Percentiles rank a stretch among this genome's conserved stretches.
Evolutionary conservation across 2,113 vertebrate species (phyloP).

Genomic region (Carassius gibelio): DNA sequence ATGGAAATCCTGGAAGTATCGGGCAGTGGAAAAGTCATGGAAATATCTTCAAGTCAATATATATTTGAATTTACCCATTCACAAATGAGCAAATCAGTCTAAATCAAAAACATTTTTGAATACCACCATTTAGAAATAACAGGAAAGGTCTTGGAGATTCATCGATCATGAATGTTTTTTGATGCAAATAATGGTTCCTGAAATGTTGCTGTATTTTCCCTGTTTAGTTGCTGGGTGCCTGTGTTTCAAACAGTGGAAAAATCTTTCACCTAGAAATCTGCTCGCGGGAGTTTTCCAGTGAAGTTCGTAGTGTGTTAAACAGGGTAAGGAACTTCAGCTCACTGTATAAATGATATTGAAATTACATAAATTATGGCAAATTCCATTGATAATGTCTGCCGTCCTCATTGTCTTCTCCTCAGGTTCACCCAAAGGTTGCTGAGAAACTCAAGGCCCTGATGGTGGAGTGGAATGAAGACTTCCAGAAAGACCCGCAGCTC

Average conservation of each 20-base stretch:
- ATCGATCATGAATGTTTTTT: not conserved
- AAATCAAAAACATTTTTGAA: no score
- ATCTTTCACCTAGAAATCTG: conserved; percentile 96
- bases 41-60: no score
- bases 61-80: not conserved
- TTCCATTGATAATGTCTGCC: not conserved
- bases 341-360: not conserved
- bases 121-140: no score
- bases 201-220: not conserved
- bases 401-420: conserved; percentile 11
- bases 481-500: conserved; percentile 96
- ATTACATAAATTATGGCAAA: not conserved
- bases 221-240: conserved; percentile 91
- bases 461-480: conserved; percentile 93
- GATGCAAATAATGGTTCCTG: not conserved
- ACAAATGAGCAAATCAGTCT: not conserved
- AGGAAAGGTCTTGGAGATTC: no score
- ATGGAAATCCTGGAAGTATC: no score
- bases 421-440: conserved; percentile 92
- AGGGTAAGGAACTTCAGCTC: conserved; percentile 76
- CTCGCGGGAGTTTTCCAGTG: conserved; percentile 91
- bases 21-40: no score
- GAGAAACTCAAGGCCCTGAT: conserved; percentile 93
- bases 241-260: conserved; percentile 94
- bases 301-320: conserved; percentile 84